Conservation (phyloP, 2,797 vertebrate species). For the Zenarchopterus dispar region DNA sequence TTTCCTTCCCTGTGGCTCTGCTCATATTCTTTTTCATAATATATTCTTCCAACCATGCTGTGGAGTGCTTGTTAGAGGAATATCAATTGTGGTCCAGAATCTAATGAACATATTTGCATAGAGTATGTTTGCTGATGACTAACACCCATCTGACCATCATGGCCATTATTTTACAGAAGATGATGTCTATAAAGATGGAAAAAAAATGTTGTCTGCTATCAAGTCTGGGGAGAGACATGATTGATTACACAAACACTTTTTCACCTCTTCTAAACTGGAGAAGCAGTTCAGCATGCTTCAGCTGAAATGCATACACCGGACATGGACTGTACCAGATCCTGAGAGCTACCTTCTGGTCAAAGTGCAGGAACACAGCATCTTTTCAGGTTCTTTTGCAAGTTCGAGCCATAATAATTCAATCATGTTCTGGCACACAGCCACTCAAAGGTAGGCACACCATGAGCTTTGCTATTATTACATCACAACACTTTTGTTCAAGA, state of each 20-base stretch:
- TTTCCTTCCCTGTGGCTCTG: constrained; percentile 28
- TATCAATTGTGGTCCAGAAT: constrained; percentile 28
- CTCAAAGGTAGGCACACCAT: too few species aligned
- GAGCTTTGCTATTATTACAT: too few species aligned
- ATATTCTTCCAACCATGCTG: constrained; percentile 34
- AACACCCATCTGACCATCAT: constrained; percentile 2
- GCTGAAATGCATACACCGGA: not conserved
- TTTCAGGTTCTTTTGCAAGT: not conserved
- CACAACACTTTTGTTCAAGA: too few species aligned
- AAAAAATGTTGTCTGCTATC: constrained; percentile 3
- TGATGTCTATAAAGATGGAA: not conserved
- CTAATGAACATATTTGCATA: constrained; percentile 2
- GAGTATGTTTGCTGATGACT: constrained; percentile 15
- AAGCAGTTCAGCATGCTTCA: not conserved
- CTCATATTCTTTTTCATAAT: constrained; percentile 44
- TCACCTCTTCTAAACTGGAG: not conserved
- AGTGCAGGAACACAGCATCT: not conserved
- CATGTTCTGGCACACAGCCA: too few species aligned
- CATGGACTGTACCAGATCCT: not conserved
- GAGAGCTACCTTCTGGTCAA: not conserved
- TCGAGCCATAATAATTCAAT: too few species aligned
- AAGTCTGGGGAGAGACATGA: not conserved
- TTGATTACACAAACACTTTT: not conserved
- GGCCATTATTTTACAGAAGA: not conserved
- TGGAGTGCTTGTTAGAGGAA: constrained; percentile 17